Evolutionary conservation across 2,113 vertebrate genomes (phyloP).

Genomic region (Brachyhypopomus occidentalis): DNA sequence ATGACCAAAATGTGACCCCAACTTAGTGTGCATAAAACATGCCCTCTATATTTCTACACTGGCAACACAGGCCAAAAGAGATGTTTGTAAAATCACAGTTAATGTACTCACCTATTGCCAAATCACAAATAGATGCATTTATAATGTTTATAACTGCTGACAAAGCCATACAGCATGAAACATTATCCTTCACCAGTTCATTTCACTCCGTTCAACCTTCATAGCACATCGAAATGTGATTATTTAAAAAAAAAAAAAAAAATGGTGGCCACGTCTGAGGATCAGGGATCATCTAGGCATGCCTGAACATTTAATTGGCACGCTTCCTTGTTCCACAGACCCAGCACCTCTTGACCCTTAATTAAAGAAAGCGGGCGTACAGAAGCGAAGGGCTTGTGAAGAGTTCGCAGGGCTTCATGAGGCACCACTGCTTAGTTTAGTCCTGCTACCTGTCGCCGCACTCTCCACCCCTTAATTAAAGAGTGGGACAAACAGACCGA

Average conservation of each 20-base stretch:
- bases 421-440: slow-evolving; percentile 30
- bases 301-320: slow-evolving; percentile 33
- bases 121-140: background rate
- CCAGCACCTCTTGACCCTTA: slow-evolving; percentile 38
- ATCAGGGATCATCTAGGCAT: slow-evolving; percentile 34
- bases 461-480: slow-evolving; percentile 39
- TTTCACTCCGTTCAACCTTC: too few species aligned
- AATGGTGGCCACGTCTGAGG: slow-evolving; percentile 13
- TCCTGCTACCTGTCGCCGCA: slow-evolving; percentile 11
- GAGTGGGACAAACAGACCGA: background rate
- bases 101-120: background rate
- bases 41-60: too few species aligned
- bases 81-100: background rate
- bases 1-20: background rate
- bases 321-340: slow-evolving; percentile 23
- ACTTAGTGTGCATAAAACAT: too few species aligned
- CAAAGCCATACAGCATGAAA: too few species aligned
- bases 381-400: slow-evolving; percentile 6
- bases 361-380: slow-evolving; percentile 38
- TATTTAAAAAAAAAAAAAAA: slow-evolving; percentile 8
- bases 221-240: background rate
- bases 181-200: too few species aligned
- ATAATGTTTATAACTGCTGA: too few species aligned
- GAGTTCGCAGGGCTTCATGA: background rate
- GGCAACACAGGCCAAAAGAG: background rate